phyloP scores from a whole-genome alignment of 2,797 vertebrate genomes.

The Rhodeus uyekii region DNA sequence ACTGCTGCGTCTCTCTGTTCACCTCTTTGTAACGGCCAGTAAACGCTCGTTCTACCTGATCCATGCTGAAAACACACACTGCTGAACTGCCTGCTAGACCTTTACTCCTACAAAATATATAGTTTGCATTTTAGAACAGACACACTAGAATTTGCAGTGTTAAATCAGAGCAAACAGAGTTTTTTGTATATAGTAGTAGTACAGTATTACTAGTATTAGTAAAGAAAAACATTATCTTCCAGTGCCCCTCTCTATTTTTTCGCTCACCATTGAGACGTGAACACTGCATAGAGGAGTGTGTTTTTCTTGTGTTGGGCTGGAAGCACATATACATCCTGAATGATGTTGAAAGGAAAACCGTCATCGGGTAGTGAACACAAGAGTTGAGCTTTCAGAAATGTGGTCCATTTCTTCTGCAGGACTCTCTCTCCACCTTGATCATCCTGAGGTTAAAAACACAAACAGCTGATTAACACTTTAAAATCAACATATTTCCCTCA shows the following conservation, averaged over 20 bases:
- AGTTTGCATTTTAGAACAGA: neutral
- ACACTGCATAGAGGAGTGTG: slow-evolving; percentile 92
- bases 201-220: neutral
- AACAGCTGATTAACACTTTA: neutral
- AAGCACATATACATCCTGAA: slow-evolving; percentile 95
- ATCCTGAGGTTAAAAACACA: slow-evolving; percentile 73
- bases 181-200: neutral
- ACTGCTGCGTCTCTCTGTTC: slow-evolving; percentile 94
- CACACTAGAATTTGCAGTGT: neutral
- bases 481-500: neutral
- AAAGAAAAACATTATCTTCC: neutral
- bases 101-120: slow-evolving; percentile 77
- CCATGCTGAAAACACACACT: slow-evolving; percentile 91
- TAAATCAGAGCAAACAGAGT: neutral
- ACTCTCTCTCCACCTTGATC: slow-evolving; percentile 93
- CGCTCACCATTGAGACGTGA: slow-evolving; percentile 91
- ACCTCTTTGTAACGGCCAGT: slow-evolving; percentile 90
- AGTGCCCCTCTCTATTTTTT: neutral
- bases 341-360: slow-evolving; percentile 95
- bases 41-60: slow-evolving; percentile 86
- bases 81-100: slow-evolving; percentile 87
- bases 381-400: slow-evolving; percentile 95
- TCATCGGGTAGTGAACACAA: slow-evolving; percentile 89
- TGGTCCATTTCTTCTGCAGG: slow-evolving; percentile 96
- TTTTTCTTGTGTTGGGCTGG: slow-evolving; percentile 78